Conservation (phyloP, 2,113 vertebrate genomes). For the Stercorarius parasiticus region DNA sequence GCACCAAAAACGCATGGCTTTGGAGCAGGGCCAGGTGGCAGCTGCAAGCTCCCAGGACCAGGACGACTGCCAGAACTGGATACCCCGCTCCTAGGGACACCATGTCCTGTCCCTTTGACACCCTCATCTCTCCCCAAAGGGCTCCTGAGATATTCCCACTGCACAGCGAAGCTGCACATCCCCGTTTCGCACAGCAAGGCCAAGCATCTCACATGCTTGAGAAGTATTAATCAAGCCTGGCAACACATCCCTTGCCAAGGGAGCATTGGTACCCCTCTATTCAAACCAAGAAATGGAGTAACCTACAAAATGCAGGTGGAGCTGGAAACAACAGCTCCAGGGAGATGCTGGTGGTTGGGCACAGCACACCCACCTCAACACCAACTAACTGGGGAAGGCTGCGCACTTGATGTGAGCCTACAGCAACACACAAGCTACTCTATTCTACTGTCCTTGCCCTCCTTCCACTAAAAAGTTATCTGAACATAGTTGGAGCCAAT, state of each 20-base stretch:
- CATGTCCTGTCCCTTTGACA: background rate
- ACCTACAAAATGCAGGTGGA: background rate
- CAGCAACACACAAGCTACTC: background rate
- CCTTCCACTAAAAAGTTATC: background rate
- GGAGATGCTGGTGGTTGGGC: background rate
- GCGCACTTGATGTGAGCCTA: accelerated
- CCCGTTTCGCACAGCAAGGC: background rate
- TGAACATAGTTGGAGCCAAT: background rate
- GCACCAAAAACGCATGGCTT: background rate
- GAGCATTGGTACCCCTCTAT: background rate
- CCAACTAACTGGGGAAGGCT: background rate
- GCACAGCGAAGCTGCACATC: background rate
- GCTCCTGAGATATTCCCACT: background rate
- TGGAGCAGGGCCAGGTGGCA: constrained; percentile 35
- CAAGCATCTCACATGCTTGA: background rate
- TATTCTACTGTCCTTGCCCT: background rate
- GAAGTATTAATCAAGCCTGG: background rate
- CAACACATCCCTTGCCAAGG: background rate
- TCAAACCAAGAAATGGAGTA: background rate
- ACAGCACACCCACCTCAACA: background rate
- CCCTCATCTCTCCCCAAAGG: background rate
- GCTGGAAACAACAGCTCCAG: background rate
- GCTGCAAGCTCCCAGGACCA: background rate
- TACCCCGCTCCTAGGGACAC: background rate
- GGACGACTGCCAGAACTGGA: background rate